Base-by-base conservation (phyloP, 2,888 invertebrate genomes). In the Antheraea assamensis region DNA sequence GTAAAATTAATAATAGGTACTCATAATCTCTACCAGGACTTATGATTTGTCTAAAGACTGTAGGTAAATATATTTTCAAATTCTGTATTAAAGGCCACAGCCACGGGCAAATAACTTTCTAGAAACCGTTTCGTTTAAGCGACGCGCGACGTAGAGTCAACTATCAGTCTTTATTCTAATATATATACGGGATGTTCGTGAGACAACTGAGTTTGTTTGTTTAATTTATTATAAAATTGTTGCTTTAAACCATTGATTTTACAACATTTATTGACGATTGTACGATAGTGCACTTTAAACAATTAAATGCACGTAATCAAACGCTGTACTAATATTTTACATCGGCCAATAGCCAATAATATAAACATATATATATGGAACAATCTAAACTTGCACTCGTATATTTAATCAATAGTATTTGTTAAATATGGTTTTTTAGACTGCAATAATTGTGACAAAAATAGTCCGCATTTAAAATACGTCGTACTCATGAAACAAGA, bases 301-400 rank as follows among this genome's bases (percentile, higher is more conserved):
- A 91, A 92, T 86, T 92, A 93, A 93, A 93, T 93, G 93, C 92
- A 91, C 84, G 83, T 88, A 83, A 88, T 86, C 55, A 55, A 70
- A 55, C 85, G 88, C 92, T 92, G 91, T 91, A 93, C 92, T 92
- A 90, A 35, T 70, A 85, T 82, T 77, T 80, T 80, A 82, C 85
- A 85, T 81, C 82, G 78, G 82, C 78, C 83, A 81, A 81, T 84
- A 84, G 78, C 82, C 79, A 78, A 80, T 79, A 74, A 80, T 78
- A 81, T 79, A 78, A 77, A 78, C 75, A 27, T 64, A 17, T 27
- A 27, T n/a, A 64, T 27, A 30, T 21, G 13, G n/a, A 58, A 3
- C 24, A 58, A 24, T 55, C 31, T 55, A 30, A 52, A 83, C 85
- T 88, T 89, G 89, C 89, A 89, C 88, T 89, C 84, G 78, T 79